Evolutionary conservation across 2,113 vertebrate genomes (phyloP).

Genomic region (Acrocephalus kingi): DNA sequence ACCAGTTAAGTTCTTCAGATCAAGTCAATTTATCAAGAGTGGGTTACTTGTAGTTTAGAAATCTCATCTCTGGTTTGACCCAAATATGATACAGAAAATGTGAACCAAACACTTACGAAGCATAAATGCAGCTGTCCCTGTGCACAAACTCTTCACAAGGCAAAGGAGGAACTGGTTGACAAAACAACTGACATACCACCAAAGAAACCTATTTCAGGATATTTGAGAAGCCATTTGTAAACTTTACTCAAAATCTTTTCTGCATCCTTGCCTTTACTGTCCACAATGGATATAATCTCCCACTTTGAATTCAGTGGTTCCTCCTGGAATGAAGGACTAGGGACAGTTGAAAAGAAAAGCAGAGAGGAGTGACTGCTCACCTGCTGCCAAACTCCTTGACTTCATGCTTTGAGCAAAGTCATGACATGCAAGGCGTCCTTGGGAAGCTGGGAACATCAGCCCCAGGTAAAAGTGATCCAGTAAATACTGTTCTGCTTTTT

Average conservation of each 20-base stretch:
- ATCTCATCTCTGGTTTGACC: not conserved
- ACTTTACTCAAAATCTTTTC: not conserved
- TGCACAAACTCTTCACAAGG: not conserved
- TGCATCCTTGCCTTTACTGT: not conserved
- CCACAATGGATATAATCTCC: not conserved
- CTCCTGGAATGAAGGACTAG: not conserved
- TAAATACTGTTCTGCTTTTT: not conserved
- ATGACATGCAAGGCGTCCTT: not conserved
- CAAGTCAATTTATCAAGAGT: not conserved
- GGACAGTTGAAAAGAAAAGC: not conserved
- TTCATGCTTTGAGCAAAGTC: not conserved
- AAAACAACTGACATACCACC: not conserved
- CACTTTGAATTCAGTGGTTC: not conserved
- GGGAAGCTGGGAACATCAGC: not conserved
- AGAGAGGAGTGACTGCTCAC: not conserved
- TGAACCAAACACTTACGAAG: not conserved
- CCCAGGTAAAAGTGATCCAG: not conserved
- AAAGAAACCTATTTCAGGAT: not conserved
- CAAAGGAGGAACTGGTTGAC: not conserved
- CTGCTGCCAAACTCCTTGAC: not conserved
- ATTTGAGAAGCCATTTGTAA: not conserved
- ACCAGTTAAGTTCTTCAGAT: not conserved
- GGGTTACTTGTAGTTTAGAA: not conserved
- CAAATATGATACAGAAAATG: not conserved
- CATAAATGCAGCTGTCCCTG: not conserved